phyloP scores from a whole-genome alignment of 2,797 vertebrate species.

The Danio kyathit region DNA sequence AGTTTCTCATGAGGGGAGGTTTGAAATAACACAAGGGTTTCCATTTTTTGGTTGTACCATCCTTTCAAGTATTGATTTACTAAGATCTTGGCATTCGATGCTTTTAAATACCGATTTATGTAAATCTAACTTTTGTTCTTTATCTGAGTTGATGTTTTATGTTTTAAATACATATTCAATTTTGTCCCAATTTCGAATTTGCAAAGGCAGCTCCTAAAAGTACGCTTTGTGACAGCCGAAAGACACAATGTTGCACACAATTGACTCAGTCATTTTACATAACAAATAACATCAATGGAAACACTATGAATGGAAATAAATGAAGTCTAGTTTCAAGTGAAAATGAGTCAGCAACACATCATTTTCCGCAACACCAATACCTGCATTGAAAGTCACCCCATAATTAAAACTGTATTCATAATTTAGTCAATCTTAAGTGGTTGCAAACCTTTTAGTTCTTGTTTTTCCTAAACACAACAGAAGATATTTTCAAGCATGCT shows the following conservation, averaged over 20 bases:
- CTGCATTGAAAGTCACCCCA: no score
- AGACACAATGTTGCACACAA: not conserved
- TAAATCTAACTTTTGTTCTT: not conserved
- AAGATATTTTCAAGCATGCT: no score
- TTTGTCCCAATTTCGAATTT: not conserved
- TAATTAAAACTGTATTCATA: no score
- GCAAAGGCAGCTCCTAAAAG: not conserved
- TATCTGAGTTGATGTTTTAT: not conserved
- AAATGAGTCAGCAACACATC: not conserved
- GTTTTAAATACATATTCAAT: not conserved
- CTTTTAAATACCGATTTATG: not conserved
- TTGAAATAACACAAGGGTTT: not conserved
- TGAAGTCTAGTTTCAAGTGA: not conserved
- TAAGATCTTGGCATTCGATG: not conserved
- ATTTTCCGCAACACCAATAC: not conserved
- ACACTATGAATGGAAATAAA: not conserved
- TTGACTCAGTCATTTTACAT: conserved; percentile 7
- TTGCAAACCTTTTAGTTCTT: no score
- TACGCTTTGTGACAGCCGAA: not conserved
- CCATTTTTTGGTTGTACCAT: no score
- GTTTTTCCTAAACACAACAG: no score
- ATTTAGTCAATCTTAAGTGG: no score
- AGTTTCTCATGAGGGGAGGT: not conserved
- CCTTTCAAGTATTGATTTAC: not conserved
- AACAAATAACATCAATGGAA: conserved; percentile 1